Conservation (phyloP, 1,140 invertebrate species). For the Aphis craccivora region DNA sequence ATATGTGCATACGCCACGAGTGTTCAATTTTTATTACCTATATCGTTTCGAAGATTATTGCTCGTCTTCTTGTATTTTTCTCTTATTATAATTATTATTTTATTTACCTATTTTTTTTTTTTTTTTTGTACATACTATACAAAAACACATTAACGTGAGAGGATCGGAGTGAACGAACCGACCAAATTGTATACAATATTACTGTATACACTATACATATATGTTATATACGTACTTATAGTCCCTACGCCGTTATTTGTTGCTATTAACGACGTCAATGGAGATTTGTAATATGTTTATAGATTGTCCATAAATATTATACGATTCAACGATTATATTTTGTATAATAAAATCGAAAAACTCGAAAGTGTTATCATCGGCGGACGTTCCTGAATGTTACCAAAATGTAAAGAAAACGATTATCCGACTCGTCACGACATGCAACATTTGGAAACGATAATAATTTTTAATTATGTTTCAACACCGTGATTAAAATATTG, state of each 20-base stretch:
- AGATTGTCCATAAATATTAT: background rate
- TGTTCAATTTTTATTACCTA: conserved; percentile 54
- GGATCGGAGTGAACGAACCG: background rate
- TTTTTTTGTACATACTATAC: conserved; percentile 23
- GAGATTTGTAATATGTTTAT: background rate
- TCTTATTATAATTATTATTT: background rate
- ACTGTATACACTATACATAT: background rate
- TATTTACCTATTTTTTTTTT: background rate
- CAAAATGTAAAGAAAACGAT: background rate
- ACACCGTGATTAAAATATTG: background rate
- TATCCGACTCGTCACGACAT: background rate
- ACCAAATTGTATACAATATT: background rate
- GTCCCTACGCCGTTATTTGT: background rate
- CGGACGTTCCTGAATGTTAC: background rate
- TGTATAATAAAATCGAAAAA: background rate
- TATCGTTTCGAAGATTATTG: conserved; percentile 17
- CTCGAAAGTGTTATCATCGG: background rate
- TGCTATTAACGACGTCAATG: background rate
- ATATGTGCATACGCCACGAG: conserved; percentile 45
- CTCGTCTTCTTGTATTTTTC: background rate
- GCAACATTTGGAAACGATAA: background rate
- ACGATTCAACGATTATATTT: background rate
- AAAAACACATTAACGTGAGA: background rate
- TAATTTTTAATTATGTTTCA: background rate
- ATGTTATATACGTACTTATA: background rate